phyloP scores from a whole-genome alignment of 2,113 vertebrate genomes.

The Recurvirostra avosetta region DNA sequence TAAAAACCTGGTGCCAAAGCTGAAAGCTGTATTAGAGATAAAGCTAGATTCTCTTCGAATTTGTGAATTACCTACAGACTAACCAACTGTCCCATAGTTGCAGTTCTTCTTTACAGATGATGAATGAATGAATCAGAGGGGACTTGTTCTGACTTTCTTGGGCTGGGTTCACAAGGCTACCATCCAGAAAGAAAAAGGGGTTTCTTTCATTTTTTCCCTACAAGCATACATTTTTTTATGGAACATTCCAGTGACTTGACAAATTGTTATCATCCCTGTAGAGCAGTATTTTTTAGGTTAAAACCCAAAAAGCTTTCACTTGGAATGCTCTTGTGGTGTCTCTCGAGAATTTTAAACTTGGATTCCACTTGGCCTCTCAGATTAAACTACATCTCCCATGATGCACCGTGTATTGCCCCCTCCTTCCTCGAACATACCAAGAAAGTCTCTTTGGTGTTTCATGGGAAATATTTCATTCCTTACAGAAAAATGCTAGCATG shows the following conservation, averaged over 20 bases:
- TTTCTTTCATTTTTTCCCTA: background rate
- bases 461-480: background rate
- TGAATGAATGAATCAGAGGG: background rate
- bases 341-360: background rate
- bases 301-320: background rate
- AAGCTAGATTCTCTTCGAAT: background rate
- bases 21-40: background rate
- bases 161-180: background rate
- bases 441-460: background rate
- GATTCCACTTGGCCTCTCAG: background rate
- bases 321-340: background rate
- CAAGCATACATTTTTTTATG: background rate
- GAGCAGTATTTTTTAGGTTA: background rate
- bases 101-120: background rate
- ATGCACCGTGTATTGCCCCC: background rate
- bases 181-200: background rate
- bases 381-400: background rate
- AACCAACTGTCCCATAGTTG: background rate
- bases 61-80: slow-evolving; percentile 2
- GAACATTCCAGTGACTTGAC: background rate
- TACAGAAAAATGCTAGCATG: background rate
- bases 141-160: background rate
- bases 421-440: background rate
- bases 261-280: background rate
- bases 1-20: slow-evolving; percentile 5